phyloP scores from a whole-genome alignment of 2,888 invertebrate genomes.

The Thysanoteuthis rhombus region DNA sequence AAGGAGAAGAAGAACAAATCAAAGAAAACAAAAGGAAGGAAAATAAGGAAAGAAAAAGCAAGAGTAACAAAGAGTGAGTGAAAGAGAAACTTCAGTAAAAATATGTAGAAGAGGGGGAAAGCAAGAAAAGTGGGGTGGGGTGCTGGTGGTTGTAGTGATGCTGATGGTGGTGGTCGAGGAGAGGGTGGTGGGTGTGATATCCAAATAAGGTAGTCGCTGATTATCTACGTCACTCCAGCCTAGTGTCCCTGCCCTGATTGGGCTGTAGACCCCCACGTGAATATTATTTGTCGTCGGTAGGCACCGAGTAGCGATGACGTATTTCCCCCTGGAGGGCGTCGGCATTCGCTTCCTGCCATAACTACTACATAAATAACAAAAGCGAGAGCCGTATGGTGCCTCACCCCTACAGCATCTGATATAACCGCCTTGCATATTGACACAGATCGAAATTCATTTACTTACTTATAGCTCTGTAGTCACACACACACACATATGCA shows the following conservation, averaged over 20 bases:
- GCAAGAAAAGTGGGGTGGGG: background rate
- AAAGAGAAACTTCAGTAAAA: too few relatives aligned
- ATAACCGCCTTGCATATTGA: background rate
- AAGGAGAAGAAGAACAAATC: background rate
- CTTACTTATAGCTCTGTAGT: background rate
- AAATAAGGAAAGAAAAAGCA: too few relatives aligned
- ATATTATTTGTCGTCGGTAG: slow-evolving; percentile 33
- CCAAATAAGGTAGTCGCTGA: slow-evolving; percentile 32
- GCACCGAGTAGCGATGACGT: slow-evolving; percentile 30
- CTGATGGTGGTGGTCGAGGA: background rate
- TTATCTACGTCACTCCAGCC: slow-evolving; percentile 33
- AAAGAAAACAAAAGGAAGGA: too few relatives aligned
- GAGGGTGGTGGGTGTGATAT: slow-evolving; percentile 21
- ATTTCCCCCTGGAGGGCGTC: slow-evolving; percentile 33
- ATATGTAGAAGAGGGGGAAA: too few relatives aligned
- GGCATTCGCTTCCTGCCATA: slow-evolving; percentile 24
- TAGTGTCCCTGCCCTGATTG: slow-evolving; percentile 32
- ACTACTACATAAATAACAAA: slow-evolving; percentile 27
- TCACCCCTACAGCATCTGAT: background rate
- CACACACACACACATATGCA: too few relatives aligned
- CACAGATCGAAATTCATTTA: background rate
- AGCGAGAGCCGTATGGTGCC: background rate
- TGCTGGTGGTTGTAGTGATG: background rate
- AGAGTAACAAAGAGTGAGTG: too few relatives aligned
- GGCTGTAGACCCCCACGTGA: slow-evolving; percentile 32